Evolutionary conservation across 2,797 vertebrate genomes (phyloP).

Genomic region (Buceros bicornis): DNA sequence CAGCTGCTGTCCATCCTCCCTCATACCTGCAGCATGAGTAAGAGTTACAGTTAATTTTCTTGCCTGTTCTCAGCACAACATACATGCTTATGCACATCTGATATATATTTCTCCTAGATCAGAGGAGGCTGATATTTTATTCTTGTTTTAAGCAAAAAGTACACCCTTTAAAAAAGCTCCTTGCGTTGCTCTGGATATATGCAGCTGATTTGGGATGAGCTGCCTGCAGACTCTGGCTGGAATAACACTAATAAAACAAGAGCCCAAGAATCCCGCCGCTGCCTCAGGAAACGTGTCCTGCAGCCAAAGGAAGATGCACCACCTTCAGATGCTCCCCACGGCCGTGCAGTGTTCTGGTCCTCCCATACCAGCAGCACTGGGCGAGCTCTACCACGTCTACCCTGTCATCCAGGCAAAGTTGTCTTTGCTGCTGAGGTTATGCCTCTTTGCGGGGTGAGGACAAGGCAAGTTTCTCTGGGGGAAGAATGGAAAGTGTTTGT

Average conservation of each 20-base stretch:
- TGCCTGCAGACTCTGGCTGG: neutral
- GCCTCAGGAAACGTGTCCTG: neutral
- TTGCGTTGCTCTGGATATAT: neutral
- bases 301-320: neutral
- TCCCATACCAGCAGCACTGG: neutral
- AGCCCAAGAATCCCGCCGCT: neutral
- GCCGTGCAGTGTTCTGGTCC: neutral
- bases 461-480: neutral
- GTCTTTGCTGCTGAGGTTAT: neutral
- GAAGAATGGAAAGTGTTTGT: conserved; percentile 8
- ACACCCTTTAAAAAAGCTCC: neutral
- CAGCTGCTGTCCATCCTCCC: neutral
- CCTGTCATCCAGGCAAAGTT: neutral
- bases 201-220: neutral
- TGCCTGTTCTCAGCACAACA: neutral
- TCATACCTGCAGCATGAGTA: neutral
- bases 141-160: neutral
- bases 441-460: neutral
- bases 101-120: neutral
- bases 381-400: neutral
- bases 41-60: neutral
- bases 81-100: neutral
- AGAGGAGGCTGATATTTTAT: neutral
- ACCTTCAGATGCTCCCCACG: neutral
- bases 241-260: neutral